A percentile compares a stretch with the other conserved stretches of the same genome.
Conservation (phyloP, 1,140 invertebrate genomes). For the Drosophila orena region DNA sequence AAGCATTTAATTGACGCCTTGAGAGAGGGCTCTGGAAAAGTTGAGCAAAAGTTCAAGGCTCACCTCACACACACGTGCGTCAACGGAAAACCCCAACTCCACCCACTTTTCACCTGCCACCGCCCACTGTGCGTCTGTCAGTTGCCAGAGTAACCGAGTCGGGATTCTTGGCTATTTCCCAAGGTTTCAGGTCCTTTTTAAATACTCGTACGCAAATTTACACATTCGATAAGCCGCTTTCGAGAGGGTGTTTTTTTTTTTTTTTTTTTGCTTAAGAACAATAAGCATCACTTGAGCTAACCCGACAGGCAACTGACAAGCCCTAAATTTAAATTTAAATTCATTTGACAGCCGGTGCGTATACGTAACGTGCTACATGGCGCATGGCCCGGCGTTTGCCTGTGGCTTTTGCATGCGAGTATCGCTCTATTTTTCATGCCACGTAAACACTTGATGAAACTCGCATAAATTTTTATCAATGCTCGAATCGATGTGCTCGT, state of each 20-base stretch:
- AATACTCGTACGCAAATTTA: constrained; percentile 58
- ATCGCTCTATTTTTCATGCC: constrained; percentile 57
- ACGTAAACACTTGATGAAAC: constrained; percentile 81
- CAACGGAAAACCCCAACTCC: constrained; percentile 8
- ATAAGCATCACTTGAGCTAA: constrained; percentile 55
- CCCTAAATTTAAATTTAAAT: constrained; percentile 28
- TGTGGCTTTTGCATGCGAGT: constrained; percentile 49
- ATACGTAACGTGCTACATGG: constrained; percentile 41
- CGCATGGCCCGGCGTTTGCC: background rate
- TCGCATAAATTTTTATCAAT: constrained; percentile 79
- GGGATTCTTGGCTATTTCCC: background rate
- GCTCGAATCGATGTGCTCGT: constrained; percentile 35
- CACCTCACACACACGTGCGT: constrained; percentile 38
- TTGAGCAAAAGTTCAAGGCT: constrained; percentile 43
- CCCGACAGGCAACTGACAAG: constrained; percentile 69
- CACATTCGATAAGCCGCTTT: constrained; percentile 50
- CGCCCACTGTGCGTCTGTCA: constrained; percentile 42
- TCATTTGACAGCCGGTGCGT: constrained; percentile 40
- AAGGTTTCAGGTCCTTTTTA: constrained; percentile 46
- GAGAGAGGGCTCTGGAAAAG: constrained; percentile 42
- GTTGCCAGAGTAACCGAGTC: constrained; percentile 56
- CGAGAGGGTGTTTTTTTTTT: background rate
- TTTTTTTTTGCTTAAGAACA: constrained; percentile 58
- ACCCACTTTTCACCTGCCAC: background rate
- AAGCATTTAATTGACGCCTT: constrained; percentile 58